Conservation (phyloP, 2,797 vertebrate species). For the Gambelia wislizenii region DNA sequence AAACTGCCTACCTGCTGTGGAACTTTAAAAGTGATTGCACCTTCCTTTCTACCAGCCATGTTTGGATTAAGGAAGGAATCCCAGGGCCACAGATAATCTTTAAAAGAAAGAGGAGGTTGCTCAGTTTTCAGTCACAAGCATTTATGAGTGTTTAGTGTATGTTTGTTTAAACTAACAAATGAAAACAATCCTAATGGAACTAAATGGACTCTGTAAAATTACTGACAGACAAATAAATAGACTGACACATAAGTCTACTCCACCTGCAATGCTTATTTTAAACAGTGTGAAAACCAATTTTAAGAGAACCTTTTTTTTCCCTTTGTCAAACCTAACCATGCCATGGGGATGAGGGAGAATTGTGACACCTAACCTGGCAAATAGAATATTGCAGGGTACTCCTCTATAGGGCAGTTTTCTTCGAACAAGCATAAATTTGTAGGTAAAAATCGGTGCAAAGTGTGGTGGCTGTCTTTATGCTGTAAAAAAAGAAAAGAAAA, state of each 20-base stretch:
- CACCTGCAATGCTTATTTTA: background rate
- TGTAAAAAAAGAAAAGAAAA: no score
- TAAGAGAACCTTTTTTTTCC: background rate
- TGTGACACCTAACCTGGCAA: background rate
- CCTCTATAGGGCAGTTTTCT: background rate
- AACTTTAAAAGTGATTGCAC: slow-evolving; percentile 7
- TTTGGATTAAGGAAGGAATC: slow-evolving; percentile 25
- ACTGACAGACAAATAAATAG: background rate
- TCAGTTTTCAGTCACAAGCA: slow-evolving; percentile 5
- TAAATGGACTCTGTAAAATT: background rate
- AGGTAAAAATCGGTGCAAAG: background rate
- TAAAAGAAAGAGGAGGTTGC: background rate
- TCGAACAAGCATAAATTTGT: background rate
- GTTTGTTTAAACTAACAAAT: background rate
- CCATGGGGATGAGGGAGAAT: background rate
- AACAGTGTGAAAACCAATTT: slow-evolving; percentile 3
- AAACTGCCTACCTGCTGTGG: background rate
- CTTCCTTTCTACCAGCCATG: background rate
- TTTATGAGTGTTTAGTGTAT: background rate
- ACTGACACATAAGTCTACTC: background rate
- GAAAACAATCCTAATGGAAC: background rate
- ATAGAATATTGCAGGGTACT: background rate
- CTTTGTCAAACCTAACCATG: background rate
- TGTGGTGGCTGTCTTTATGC: background rate
- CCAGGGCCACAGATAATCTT: slow-evolving; percentile 12